Percentiles rank a stretch among this genome's conserved stretches.
phyloP scores from a whole-genome alignment of 2,113 vertebrate species.

The Muscicapa adusta region DNA sequence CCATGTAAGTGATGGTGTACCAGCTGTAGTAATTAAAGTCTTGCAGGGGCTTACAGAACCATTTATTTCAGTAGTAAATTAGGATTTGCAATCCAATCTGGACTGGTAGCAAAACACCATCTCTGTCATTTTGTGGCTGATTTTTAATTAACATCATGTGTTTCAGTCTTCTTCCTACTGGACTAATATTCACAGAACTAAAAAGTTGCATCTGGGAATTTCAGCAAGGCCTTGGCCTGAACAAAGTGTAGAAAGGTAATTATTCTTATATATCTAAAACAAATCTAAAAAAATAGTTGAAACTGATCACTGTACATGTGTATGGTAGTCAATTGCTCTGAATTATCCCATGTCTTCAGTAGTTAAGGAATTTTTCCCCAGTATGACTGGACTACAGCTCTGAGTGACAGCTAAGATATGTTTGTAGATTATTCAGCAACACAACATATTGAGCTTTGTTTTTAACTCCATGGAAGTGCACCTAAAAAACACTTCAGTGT shows the following conservation, averaged over 20 bases:
- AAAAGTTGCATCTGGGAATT: not conserved
- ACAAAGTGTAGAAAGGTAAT: not conserved
- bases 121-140: not conserved
- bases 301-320: accelerated
- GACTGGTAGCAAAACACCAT: not conserved
- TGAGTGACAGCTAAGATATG: not conserved
- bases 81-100: not conserved
- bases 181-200: not conserved
- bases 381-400: not conserved
- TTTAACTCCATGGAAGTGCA: not conserved
- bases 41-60: accelerated
- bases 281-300: not conserved
- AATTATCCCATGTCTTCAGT: not conserved
- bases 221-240: not conserved
- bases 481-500: not conserved
- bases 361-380: not conserved
- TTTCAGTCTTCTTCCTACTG: not conserved
- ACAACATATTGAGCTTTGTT: not conserved
- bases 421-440: not conserved
- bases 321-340: not conserved
- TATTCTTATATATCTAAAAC: not conserved
- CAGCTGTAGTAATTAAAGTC: not conserved
- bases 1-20: not conserved
- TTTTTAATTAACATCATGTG: not conserved
- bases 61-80: not conserved